phyloP scores from a whole-genome alignment of 2,888 invertebrate species.

The Meteorus colon region DNA sequence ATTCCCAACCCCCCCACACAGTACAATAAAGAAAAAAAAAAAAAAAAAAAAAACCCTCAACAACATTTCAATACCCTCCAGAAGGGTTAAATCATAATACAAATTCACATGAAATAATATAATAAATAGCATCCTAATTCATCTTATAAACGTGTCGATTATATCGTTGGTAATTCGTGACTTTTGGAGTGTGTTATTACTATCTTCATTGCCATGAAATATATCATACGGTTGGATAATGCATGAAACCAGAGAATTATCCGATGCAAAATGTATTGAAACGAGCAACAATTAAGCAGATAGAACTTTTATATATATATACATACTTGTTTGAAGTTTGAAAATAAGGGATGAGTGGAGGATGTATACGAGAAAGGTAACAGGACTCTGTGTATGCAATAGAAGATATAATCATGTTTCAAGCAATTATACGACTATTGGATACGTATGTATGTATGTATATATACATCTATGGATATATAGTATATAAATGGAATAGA shows the following conservation, averaged over 20 bases:
- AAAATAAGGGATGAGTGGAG: constrained; percentile 1
- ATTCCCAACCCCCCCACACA: no score
- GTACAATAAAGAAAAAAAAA: no score
- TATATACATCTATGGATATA: background rate
- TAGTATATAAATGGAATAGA: background rate
- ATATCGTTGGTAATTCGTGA: constrained; percentile 4
- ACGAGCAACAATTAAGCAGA: constrained; percentile 20
- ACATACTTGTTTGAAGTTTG: background rate
- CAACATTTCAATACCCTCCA: no score
- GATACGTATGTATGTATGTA: background rate
- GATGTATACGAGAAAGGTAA: background rate
- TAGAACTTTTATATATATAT: background rate
- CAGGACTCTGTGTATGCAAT: background rate
- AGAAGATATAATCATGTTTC: constrained; percentile 27
- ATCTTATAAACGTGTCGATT: constrained; percentile 1
- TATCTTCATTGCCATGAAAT: background rate
- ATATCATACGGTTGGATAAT: constrained; percentile 18
- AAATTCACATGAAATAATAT: background rate
- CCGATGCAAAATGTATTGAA: constrained; percentile 13
- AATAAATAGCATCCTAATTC: background rate
- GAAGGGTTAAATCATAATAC: no score
- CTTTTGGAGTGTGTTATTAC: background rate
- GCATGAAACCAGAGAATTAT: constrained; percentile 10
- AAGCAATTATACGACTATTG: constrained; percentile 28
- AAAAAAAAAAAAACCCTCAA: no score